Base-by-base conservation (phyloP, 2,888 invertebrate genomes). In the Zaprionus lineosus region DNA sequence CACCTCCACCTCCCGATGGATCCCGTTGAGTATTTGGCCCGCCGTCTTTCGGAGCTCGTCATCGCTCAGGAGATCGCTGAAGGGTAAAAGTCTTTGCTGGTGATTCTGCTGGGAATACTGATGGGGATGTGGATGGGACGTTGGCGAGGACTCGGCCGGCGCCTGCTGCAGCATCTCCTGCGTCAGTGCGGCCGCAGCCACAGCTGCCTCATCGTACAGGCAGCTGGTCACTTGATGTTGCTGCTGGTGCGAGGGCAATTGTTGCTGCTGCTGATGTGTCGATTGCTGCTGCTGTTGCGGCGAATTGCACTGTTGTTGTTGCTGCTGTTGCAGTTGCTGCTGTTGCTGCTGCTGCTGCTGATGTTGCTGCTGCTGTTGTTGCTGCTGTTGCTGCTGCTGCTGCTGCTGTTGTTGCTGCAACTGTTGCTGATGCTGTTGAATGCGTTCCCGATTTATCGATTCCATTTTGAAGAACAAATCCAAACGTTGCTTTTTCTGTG, bases 1-100 rank as follows among this genome's bases (percentile, higher is more conserved):
- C 36, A 93, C 93, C 76, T 93, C 92, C 4, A 93, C 93, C 51
- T 92, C 91, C 16, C 91, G 89, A 72, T 92, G 92, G 5, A 93
- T 90, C 2, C 92, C 93, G 61, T 91, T 92, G 18, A 93, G 88
- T 48, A 93, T 93, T 83, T 92, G 92, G 19, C 92, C 92, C 0
- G 93, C 93, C 3, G 92, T 91, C 71, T 92, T 91, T 40, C 92
- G 91, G 24, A 92, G 84, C 31, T 91, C 90, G 31, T 90, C 89
- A 21, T 89, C 88, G 40, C 86, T 84, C 29, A 89, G 68, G 3
- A 87, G 74, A 69, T 88, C 87, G 40, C 84, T 86, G 53, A 87
- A 86, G 36, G 86, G 77, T 56, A 86, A 29, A 43, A 81, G 62
- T 11, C 85, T 58, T 33, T 81, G 78, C 14, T 70, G 72, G 3